A percentile compares a stretch with the other conserved stretches of the same genome.
These are phyloP conservation scores for Catajapyx aquilonaris DNA, from an alignment of 1,140 invertebrate genomes.

Conservation along the genomic window DNA sequence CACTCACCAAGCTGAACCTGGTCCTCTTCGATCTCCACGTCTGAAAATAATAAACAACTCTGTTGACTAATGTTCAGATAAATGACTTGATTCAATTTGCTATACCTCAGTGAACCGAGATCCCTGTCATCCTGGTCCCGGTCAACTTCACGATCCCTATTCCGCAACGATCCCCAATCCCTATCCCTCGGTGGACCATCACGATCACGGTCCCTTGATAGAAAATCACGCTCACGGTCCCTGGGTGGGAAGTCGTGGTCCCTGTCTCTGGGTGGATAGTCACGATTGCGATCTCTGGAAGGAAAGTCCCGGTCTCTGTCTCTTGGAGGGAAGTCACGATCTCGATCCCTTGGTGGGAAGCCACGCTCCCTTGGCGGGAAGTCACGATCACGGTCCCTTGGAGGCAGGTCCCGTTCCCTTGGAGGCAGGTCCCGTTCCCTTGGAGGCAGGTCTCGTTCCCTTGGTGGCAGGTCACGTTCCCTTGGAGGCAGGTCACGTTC, in stretches of 20 bases:
- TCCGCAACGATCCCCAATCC: slow-evolving; percentile 1
- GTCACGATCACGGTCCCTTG: slow-evolving; percentile 8
- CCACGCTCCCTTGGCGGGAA: slow-evolving; percentile 8
- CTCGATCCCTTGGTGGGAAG: slow-evolving; percentile 4
- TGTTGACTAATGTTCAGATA: too few relatives aligned
- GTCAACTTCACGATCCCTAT: slow-evolving; percentile 6
- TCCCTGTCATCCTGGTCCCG: slow-evolving; percentile 8
- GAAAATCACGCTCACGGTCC: slow-evolving; percentile 1
- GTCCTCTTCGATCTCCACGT: too few relatives aligned
- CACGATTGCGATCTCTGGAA: slow-evolving; percentile 9
- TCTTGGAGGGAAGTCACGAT: too few relatives aligned
- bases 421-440: too few relatives aligned
- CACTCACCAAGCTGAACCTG: too few relatives aligned
- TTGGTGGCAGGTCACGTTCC: slow-evolving; percentile 11
- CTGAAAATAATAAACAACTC: too few relatives aligned
- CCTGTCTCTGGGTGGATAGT: slow-evolving; percentile 9
- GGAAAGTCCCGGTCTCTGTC: slow-evolving; percentile 11
- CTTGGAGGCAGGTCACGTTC: too few relatives aligned
- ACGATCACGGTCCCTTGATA: slow-evolving; percentile 10
- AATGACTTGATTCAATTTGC: too few relatives aligned
- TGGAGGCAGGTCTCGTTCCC: slow-evolving; percentile 7
- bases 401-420: slow-evolving; percentile 9
- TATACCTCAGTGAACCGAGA: too few relatives aligned
- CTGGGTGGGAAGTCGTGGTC: slow-evolving; percentile 7
- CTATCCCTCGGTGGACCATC: slow-evolving; percentile 13